These are phyloP conservation scores for Sebastes vulpes DNA, from an alignment of 2,797 vertebrate genomes.

Conservation along the genomic window DNA sequence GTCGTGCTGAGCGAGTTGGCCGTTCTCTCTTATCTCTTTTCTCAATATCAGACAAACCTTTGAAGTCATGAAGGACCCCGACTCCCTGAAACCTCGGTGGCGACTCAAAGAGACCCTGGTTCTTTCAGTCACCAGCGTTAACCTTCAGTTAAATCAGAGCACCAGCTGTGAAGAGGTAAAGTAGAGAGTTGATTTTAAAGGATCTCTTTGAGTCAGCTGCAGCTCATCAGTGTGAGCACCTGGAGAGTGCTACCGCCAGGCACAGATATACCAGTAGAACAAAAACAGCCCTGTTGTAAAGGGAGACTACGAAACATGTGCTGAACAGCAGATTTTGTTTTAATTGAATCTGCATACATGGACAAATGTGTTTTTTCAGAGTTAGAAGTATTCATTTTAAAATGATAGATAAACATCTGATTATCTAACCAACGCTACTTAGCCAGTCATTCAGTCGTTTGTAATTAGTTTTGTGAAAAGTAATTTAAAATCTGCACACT, in stretches of 20 bases:
- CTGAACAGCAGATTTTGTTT: background rate
- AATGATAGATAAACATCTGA: too few relatives aligned
- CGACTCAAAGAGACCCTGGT: background rate
- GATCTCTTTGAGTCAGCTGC: background rate
- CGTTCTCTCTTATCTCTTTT: background rate
- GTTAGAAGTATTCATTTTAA: background rate
- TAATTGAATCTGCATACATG: background rate
- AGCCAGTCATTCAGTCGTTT: too few relatives aligned
- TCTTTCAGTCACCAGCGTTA: background rate
- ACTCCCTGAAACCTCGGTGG: background rate
- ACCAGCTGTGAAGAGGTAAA: background rate
- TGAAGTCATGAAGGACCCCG: background rate
- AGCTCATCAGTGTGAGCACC: too few relatives aligned
- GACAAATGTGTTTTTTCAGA: background rate
- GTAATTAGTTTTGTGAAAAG: too few relatives aligned
- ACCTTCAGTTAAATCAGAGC: background rate
- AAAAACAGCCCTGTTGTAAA: too few relatives aligned
- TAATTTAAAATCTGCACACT: too few relatives aligned
- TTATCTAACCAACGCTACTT: too few relatives aligned
- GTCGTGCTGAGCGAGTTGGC: background rate
- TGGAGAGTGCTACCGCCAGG: too few relatives aligned
- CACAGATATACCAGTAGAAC: too few relatives aligned
- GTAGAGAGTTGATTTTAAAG: background rate
- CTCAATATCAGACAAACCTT: too few relatives aligned
- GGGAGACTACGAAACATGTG: too few relatives aligned